Evolutionary conservation across 2,888 invertebrate species (phyloP).

Genomic region (Chorisops tibialis): DNA sequence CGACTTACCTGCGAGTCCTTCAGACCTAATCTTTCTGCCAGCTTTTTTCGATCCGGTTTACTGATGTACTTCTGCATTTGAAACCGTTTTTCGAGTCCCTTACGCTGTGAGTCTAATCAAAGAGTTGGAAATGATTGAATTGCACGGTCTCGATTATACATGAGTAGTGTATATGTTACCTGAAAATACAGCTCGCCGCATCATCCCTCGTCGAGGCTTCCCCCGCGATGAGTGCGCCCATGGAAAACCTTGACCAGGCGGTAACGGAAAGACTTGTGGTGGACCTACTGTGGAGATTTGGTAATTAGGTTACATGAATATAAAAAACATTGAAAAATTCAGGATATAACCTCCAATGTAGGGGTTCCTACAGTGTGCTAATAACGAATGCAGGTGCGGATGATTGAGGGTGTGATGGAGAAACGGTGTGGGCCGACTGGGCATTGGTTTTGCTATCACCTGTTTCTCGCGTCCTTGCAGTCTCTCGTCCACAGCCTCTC

Average conservation of each 20-base stretch:
- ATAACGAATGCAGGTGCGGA: slow-evolving; percentile 75
- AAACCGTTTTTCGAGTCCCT: slow-evolving; percentile 93
- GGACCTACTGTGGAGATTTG: slow-evolving; percentile 46
- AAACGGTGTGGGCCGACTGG: slow-evolving; percentile 66
- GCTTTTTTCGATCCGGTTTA: slow-evolving; percentile 95
- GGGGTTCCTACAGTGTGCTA: slow-evolving; percentile 80
- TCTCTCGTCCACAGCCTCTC: slow-evolving; percentile 40
- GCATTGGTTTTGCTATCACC: slow-evolving; percentile 78
- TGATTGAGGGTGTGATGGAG: slow-evolving; percentile 70
- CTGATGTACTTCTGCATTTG: slow-evolving; percentile 98
- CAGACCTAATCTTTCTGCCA: slow-evolving; percentile 92
- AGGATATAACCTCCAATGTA: slow-evolving; percentile 64
- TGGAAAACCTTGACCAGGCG: slow-evolving; percentile 66
- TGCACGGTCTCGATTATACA: background rate
- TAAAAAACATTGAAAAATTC: background rate
- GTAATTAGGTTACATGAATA: slow-evolving; percentile 1
- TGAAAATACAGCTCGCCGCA: slow-evolving; percentile 94
- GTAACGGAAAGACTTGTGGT: slow-evolving; percentile 61
- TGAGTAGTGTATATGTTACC: slow-evolving; percentile 41
- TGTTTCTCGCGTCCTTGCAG: slow-evolving; percentile 45
- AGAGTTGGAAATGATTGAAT: slow-evolving; percentile 1
- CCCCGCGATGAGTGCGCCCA: slow-evolving; percentile 90
- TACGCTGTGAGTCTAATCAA: slow-evolving; percentile 78
- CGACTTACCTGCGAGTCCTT: slow-evolving; percentile 91
- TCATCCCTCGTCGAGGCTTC: slow-evolving; percentile 94